Evolutionary conservation across 2,888 invertebrate genomes (phyloP).

Genomic region (Temnothorax rugatulus): DNA sequence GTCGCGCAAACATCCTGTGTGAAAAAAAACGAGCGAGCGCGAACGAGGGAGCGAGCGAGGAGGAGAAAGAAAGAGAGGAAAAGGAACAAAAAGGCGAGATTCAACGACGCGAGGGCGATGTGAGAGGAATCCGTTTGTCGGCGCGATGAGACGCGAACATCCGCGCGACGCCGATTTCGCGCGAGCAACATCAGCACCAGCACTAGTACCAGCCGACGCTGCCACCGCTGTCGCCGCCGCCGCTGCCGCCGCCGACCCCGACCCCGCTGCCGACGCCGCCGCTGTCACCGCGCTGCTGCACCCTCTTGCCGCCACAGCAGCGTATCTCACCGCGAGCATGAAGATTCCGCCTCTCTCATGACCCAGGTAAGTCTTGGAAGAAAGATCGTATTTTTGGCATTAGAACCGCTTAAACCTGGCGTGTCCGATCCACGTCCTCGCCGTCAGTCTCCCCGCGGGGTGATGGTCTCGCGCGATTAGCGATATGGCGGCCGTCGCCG

Average conservation of each 20-base stretch:
- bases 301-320: constrained; percentile 56
- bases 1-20: constrained; percentile 4
- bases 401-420: not conserved
- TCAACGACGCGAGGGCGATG: constrained; percentile 31
- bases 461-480: constrained; percentile 12
- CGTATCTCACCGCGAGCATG: constrained; percentile 73
- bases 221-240: not conserved
- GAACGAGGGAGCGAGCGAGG: not conserved
- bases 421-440: not conserved
- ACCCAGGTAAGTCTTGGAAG: constrained; percentile 76
- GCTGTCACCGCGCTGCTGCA: constrained; percentile 58
- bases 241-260: not conserved
- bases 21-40: not conserved
- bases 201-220: constrained; percentile 4
- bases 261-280: constrained; percentile 11
- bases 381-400: not conserved
- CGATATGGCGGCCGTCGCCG: constrained; percentile 47
- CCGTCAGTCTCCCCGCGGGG: not conserved
- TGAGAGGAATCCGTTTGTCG: constrained; percentile 31
- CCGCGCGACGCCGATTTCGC: constrained; percentile 41
- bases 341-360: constrained; percentile 78
- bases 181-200: constrained; percentile 28
- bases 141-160: constrained; percentile 50
- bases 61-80: not conserved
- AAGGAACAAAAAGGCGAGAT: not conserved